Percentiles rank a stretch among this genome's conserved stretches.
Evolutionary conservation across 2,888 invertebrate genomes (phyloP).

Genomic region (Diploptera punctata): DNA sequence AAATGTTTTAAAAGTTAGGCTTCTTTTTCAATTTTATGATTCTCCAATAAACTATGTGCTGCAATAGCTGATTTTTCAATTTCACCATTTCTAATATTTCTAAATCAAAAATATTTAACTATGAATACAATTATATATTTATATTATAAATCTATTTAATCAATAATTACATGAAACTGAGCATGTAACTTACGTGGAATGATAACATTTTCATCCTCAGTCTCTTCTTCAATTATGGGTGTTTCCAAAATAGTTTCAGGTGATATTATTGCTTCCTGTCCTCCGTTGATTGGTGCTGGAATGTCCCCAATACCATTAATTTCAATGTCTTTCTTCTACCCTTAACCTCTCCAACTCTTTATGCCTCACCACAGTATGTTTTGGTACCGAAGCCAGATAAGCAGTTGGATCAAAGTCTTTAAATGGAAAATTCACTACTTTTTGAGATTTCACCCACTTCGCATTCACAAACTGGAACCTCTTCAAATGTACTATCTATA

Average conservation of each 20-base stretch:
- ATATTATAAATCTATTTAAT: too few relatives aligned
- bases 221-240: neutral
- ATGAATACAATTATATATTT: too few relatives aligned
- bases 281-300: constrained; percentile 27
- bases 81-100: too few relatives aligned
- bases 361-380: constrained; percentile 74
- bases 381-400: constrained; percentile 83
- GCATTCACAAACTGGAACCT: constrained; percentile 90
- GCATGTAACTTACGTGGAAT: constrained; percentile 1
- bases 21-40: too few relatives aligned
- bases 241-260: neutral
- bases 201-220: neutral
- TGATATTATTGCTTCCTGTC: constrained; percentile 25
- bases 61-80: too few relatives aligned
- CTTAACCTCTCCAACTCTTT: constrained; percentile 57
- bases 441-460: constrained; percentile 95
- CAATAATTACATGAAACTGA: too few relatives aligned
- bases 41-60: too few relatives aligned
- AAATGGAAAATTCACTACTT: constrained; percentile 89
- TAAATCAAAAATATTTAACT: too few relatives aligned
- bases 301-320: neutral
- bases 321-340: constrained; percentile 7
- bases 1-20: too few relatives aligned
- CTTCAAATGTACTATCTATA: constrained; percentile 88
- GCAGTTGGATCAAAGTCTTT: constrained; percentile 86